Evolutionary conservation across 2,113 vertebrate genomes (phyloP), one percentile per base, ranked within the genome.

Genomic region (Otus sunia): DNA sequence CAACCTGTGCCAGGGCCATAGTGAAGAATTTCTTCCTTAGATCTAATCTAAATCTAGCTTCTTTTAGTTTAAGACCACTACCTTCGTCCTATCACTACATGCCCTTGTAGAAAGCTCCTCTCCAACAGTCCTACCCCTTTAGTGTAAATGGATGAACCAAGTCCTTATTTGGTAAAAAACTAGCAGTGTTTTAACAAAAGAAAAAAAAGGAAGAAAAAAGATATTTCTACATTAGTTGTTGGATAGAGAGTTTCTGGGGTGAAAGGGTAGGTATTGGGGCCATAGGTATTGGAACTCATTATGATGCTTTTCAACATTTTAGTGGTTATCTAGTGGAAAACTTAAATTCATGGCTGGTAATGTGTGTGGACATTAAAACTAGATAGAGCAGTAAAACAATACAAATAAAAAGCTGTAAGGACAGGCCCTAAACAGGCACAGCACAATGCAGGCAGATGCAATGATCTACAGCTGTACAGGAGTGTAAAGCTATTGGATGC

Each of bases 191-290:
- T 76, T 66, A 25, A 50, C 15, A 0, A 45, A 27, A 23, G n/a
- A 5, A 5, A 4, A 32, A 8, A 6, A 3, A 3, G 14, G 4
- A 7, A 2, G 9, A 13, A 27, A 9, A 55, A 14, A 13, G 0
- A 16, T 53, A 41, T 29, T 69, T 12, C 8, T 59, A 18, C 21
- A 34, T 49, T 82, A 66, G 26, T 50, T 58, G 27, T 64, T 76
- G 18, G 39, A 59, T 41, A 63, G 6, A 59, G 30, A 67, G 3
- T n/a, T 77, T 73, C 41, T 4, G 3, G 23, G 21, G 3, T 12
- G 10, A 80, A 80, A 80, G 14, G 5, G 3, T 58, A 71, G 22
- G 25, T 78, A 55, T 8, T 86, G 19, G n/a, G 5, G 14, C 27
- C 0, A 0, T 11, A 69, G 30, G 5, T 84, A n/a, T 18, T 58